Base-by-base conservation (phyloP, 37 sponge, comb jelly and placozoan species). In the Eunapius fragilis region DNA sequence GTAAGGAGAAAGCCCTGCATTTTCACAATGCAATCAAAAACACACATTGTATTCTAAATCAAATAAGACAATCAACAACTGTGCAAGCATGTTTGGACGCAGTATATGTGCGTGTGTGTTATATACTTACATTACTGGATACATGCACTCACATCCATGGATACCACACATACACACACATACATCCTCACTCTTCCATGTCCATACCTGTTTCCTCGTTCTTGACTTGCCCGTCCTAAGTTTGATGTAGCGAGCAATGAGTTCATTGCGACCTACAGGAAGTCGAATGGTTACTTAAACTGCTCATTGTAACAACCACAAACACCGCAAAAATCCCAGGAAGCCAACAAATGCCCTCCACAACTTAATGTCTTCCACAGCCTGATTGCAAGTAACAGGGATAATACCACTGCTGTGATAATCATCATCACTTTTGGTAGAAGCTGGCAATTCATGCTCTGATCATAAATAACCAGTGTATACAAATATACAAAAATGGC, bases 191-290 rank as follows among this genome's bases (percentile, higher is more conserved):
- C 58, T 19, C 58, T 11, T 19, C 0, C 58, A 45, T n/a, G 3
- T 31, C 25, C 87, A 68, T 2, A 98, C 99, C 75, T 98, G 99
- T 87, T 98, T 98, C 69, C 99, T 82, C 67, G 99, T 95, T 71
- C 97, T 89, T 19, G 35, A 37, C 84, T 98, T 98, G 24, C 97
- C 99, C 2, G 99, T 96, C 69, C 96, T 92, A 48, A 97, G 79
- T 49, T 96, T 93, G 77, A 98, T 98, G 84, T 98, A 98, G 3
- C 99, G 82, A 2, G 99, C 99, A 49, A 98, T 98, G 68, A 98
- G 84, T 78, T 98, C 99, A 89, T 96, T 98, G 2, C 99, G 89
- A 41, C 99, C 99, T 98, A 71, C 28, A 80, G 17, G 45, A 24
- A 68, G 49, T 58, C 17, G 58, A 58, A 58, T 58, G 58, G 58